Base-by-base conservation (phyloP, 2,888 invertebrate species). In the Agrotis clavis region DNA sequence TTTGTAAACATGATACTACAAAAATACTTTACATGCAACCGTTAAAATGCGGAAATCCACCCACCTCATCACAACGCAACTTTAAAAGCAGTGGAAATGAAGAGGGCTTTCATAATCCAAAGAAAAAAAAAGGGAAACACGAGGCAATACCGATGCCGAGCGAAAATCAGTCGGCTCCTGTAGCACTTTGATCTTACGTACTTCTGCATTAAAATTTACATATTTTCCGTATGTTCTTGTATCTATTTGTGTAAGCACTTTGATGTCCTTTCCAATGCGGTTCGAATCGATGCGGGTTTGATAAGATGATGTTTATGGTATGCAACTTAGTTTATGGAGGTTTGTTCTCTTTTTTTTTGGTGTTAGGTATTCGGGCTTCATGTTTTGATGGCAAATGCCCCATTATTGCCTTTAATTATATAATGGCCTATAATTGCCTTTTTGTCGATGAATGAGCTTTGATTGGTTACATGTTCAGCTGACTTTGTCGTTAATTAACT, bases 191-290 rank as follows among this genome's bases (percentile, higher is more conserved):
- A 96, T 96, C 94, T 94, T 85, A 82, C 54, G 21, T 75, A 65
- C 86, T 82, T 90, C 87, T 90, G 91, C 90, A 92, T 95, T 94
- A 93, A 90, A 94, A 96, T 96, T 96, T 95, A 95, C 96, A 96
- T 96, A 95, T 93, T 93, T 77, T 94, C 91, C 86, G 84, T 86
- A 81, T 79, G 69, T 80, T 67, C 72, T 67, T 83, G 87, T 90
- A 90, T 91, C 90, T 92, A 92, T 95, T 94, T 92, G 91, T 88
- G 77, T 91, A 90, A 85, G 87, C 88, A 88, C 95, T 96, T 96
- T 95, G 95, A 95, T 95, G 93, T 95, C 89, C 91, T 91, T 92
- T 91, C 87, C 90, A 87, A 89, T 90, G 92, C 81, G 90, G 89
- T 89, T 90, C 82, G 87, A 87, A 88, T 91, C 88, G 90, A 90